phyloP scores from a whole-genome alignment of 1,140 invertebrate genomes.

The Magallana angulata region DNA sequence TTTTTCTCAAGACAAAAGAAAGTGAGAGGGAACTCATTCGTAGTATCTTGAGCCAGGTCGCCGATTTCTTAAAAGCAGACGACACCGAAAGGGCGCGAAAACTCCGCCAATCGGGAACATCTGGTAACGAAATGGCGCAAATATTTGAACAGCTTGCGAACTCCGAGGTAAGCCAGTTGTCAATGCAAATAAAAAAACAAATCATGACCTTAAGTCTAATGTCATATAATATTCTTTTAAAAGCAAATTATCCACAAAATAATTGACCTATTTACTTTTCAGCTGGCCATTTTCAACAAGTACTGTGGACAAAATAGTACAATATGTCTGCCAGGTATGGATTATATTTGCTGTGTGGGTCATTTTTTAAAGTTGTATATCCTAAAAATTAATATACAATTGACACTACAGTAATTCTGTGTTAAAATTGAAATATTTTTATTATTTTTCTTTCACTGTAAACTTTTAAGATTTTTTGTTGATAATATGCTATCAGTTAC shows the following conservation, averaged over 20 bases:
- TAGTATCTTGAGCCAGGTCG: background rate
- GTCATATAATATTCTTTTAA: too few species aligned
- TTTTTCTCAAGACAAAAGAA: background rate
- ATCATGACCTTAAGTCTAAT: too few species aligned
- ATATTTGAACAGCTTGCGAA: conserved; percentile 52
- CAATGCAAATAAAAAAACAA: background rate
- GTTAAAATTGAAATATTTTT: too few species aligned
- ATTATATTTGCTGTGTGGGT: background rate
- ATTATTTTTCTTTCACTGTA: too few species aligned
- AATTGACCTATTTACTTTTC: background rate
- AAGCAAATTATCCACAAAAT: too few species aligned
- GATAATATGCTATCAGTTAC: too few species aligned
- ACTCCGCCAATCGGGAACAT: background rate
- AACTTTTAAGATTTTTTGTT: too few species aligned
- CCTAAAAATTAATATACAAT: too few species aligned
- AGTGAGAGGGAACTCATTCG: background rate
- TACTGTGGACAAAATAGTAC: conserved; percentile 48
- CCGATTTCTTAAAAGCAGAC: background rate
- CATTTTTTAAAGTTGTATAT: too few species aligned
- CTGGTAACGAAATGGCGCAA: conserved; percentile 49
- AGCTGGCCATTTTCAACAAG: conserved; percentile 48
- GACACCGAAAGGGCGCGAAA: conserved; percentile 17
- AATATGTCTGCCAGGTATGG: conserved; percentile 43
- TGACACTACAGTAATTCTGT: too few species aligned
- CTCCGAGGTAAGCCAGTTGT: conserved; percentile 35